These are phyloP conservation scores for Plestiodon gilberti DNA, from an alignment of 2,113 vertebrate species.

Conservation along the genomic window DNA sequence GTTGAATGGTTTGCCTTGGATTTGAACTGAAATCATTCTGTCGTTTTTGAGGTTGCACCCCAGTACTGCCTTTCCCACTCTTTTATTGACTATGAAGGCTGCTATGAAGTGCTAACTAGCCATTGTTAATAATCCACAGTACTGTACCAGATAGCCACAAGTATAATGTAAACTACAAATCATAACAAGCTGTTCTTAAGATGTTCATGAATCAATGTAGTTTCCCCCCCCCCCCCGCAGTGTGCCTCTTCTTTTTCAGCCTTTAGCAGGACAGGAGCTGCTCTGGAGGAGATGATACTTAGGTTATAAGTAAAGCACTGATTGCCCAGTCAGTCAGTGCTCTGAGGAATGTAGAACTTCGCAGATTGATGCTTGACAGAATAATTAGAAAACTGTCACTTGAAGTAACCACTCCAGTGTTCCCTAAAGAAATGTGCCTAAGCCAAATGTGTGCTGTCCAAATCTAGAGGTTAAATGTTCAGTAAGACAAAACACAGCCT, in stretches of 20 bases:
- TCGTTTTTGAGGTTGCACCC: too few species aligned
- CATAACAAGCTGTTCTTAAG: neutral
- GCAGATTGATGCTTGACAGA: slow-evolving; percentile 98
- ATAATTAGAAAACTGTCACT: slow-evolving; percentile 99
- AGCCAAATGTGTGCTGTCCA: slow-evolving; percentile 72
- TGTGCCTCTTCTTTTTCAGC: neutral
- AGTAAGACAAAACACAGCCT: slow-evolving; percentile 80
- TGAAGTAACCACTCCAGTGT: slow-evolving; percentile 88
- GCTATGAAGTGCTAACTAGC: neutral
- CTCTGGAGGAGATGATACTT: slow-evolving; percentile 45
- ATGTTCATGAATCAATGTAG: neutral
- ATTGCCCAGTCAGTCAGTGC: slow-evolving; percentile 96
- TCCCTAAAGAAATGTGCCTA: slow-evolving; percentile 80
- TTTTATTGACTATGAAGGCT: too few species aligned
- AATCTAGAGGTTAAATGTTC: slow-evolving; percentile 82
- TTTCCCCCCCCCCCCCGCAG: neutral
- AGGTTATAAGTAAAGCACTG: slow-evolving; percentile 81
- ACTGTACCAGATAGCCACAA: neutral
- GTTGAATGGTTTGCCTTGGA: too few species aligned
- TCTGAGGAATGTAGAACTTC: slow-evolving; percentile 84
- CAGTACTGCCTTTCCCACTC: too few species aligned
- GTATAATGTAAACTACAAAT: neutral
- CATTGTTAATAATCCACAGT: neutral
- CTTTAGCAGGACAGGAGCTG: slow-evolving; percentile 55
- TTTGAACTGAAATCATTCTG: too few species aligned